phyloP scores from a whole-genome alignment of 2,113 vertebrate species.

The Megatriorchis doriae region DNA sequence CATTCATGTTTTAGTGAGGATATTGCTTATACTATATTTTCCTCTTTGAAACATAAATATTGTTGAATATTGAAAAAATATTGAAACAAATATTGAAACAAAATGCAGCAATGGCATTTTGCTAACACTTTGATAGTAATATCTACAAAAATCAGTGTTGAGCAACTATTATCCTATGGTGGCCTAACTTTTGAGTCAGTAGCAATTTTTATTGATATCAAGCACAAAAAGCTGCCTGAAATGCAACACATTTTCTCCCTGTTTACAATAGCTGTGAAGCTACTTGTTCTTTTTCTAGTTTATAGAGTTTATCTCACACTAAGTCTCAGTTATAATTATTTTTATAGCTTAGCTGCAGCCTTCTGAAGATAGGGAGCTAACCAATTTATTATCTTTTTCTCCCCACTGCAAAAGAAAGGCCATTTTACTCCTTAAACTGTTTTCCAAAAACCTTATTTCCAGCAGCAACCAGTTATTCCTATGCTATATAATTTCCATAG shows the following conservation, averaged over 20 bases:
- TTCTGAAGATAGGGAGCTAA: neutral
- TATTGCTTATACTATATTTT: neutral
- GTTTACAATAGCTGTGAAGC: neutral
- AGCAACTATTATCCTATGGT: neutral
- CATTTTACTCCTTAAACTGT: neutral
- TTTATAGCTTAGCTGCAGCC: neutral
- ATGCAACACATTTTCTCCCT: neutral
- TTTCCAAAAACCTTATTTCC: neutral
- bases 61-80: neutral
- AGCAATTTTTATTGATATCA: neutral
- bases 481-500: constrained; percentile 41
- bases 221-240: neutral
- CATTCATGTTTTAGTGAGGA: neutral
- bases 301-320: neutral
- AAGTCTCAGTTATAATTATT: neutral
- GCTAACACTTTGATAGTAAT: neutral
- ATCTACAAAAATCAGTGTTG: neutral
- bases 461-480: neutral
- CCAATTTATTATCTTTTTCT: neutral
- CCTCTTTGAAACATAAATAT: neutral
- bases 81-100: no score
- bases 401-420: neutral
- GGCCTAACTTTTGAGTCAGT: neutral
- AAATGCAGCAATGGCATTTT: neutral
- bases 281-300: neutral